phyloP scores from a whole-genome alignment of 2,888 invertebrate genomes.

The Meiosimyza platycephala region DNA sequence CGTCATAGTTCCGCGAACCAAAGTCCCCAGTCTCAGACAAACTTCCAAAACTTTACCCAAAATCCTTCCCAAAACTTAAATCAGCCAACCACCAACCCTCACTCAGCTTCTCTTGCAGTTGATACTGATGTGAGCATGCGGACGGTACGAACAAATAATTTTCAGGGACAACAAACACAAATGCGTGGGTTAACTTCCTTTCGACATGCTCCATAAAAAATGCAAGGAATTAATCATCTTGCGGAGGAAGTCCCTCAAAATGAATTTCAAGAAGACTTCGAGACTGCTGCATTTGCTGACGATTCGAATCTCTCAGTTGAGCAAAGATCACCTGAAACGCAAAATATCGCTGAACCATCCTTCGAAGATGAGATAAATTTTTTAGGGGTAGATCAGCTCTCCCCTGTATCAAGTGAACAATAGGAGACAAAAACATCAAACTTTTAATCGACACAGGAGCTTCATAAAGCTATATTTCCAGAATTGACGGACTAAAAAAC shows the following conservation, averaged over 20 bases:
- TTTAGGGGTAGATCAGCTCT: constrained; percentile 24
- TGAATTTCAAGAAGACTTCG: not conserved
- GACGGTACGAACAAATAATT: constrained; percentile 13
- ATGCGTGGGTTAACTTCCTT: not conserved
- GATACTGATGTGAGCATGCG: constrained; percentile 25
- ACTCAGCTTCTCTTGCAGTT: too few species aligned
- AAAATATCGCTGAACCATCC: too few species aligned
- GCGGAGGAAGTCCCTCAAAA: not conserved
- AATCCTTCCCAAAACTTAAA: not conserved
- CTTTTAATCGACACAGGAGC: constrained; percentile 10
- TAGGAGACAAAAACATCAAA: not conserved
- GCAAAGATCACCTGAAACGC: not conserved
- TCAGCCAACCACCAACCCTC: too few species aligned
- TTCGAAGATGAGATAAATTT: constrained; percentile 28
- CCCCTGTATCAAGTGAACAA: constrained; percentile 17
- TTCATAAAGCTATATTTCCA: too few species aligned
- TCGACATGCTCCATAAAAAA: constrained; percentile 4
- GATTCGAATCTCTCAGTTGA: not conserved
- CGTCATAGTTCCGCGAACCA: too few species aligned
- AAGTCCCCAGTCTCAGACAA: too few species aligned
- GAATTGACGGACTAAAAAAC: too few species aligned
- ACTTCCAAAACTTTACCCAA: too few species aligned
- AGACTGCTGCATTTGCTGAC: not conserved
- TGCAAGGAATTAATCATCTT: constrained; percentile 14
- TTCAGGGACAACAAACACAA: constrained; percentile 1